Evolutionary conservation across 2,113 vertebrate species (phyloP), one percentile per base, ranked within the genome.

Genomic region (Tamias sibiricus): DNA sequence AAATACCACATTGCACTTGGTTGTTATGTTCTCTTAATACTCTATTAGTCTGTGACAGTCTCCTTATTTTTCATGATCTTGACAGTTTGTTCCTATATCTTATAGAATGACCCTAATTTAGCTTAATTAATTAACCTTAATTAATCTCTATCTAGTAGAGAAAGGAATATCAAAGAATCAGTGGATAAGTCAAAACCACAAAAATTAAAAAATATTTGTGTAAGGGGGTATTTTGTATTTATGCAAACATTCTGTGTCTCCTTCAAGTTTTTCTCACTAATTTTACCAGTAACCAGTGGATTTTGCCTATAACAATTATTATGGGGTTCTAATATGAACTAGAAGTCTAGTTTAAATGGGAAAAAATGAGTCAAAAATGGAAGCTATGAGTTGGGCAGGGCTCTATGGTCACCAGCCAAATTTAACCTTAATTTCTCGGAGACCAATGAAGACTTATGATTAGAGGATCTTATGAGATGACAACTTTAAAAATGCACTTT

Each of bases 201-300:
- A 66, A 52, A 52, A 88, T 52, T 77, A 95, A 80, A 80, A 77
- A 90, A 76, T 93, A 96, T 75, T 52, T 87, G 71, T 62, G 26
- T 62, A 24, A 44, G 79, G 79, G 76, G 35, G 62, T 66, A 83
- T 4, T 95, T 68, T 40, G 42, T 93, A 64, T 37, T 19, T 80
- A 69, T 40, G 9, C 6, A 83, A 71, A 87, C 5, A 91, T 85
- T 17, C 57, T 74, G 10, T n/a, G 26, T 74, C 17, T 89, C 37
- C 62, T 90, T 77, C 40, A 83, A 74, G 12, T 89, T 94, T 69
- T 96, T 37, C 3, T 96, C 81, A 90, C n/a, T 47, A 85, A 96
- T 47, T 59, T 87, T 49, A 79, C 28, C 71, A 87, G 82, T 87
- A 52, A 83, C 57, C 37, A 71, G 17, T 54, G 42, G 2, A n/a